Conservation (phyloP, 2,888 invertebrate species). For the Thyatira batis region DNA sequence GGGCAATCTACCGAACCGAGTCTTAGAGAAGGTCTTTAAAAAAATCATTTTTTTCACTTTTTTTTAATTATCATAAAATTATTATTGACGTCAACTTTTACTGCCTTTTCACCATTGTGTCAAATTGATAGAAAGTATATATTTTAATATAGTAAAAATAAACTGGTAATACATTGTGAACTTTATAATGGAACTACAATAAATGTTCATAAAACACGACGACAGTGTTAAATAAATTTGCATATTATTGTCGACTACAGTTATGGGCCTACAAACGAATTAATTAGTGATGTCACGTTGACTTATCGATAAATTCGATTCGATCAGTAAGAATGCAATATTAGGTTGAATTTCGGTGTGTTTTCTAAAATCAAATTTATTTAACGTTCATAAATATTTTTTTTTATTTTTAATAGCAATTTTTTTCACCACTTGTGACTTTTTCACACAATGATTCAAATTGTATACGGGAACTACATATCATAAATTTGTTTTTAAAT, state of each 20-base stretch:
- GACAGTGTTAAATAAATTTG: slow-evolving; percentile 4
- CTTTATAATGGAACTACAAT: slow-evolving; percentile 2
- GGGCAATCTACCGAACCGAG: too few species aligned
- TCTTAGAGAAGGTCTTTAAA: too few species aligned
- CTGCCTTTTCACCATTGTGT: neutral
- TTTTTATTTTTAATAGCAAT: too few species aligned
- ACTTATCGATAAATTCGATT: slow-evolving; percentile 2
- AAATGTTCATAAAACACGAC: slow-evolving; percentile 3
- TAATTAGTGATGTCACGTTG: neutral
- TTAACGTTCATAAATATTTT: too few species aligned
- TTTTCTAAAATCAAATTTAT: neutral
- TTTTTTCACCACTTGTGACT: too few species aligned
- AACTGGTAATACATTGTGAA: neutral
- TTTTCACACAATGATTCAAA: too few species aligned
- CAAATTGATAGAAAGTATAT: slow-evolving; percentile 1
- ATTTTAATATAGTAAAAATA: neutral
- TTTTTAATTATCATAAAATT: neutral
- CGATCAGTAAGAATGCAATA: too few species aligned
- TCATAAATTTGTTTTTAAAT: too few species aligned
- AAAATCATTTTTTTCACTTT: too few species aligned
- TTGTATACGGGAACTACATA: too few species aligned
- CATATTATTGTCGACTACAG: slow-evolving; percentile 2
- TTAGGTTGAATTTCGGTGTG: too few species aligned
- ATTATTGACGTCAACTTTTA: neutral
- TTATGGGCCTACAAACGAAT: neutral